These are phyloP conservation scores for Poicephalus meyeri DNA, from an alignment of 2,113 vertebrate genomes.

Conservation along the genomic window DNA sequence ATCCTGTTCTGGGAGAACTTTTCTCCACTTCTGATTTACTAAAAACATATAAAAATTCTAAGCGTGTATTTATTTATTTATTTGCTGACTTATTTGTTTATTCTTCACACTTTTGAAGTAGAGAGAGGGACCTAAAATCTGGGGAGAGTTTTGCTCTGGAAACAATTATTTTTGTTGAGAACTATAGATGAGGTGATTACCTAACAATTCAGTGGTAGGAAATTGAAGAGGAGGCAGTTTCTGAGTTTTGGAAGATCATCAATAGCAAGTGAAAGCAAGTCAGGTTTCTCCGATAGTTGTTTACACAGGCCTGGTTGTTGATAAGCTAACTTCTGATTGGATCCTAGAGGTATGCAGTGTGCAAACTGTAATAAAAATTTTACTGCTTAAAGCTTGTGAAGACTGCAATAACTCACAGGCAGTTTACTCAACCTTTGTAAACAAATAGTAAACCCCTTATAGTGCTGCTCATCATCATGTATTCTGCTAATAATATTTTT, in stretches of 20 bases:
- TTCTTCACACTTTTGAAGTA: constrained; percentile 14
- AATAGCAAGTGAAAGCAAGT: constrained; percentile 10
- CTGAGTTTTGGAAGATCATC: constrained; percentile 30
- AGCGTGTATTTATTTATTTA: neutral
- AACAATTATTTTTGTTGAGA: neutral
- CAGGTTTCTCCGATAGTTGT: neutral
- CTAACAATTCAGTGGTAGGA: neutral
- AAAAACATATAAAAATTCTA: neutral
- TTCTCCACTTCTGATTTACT: neutral
- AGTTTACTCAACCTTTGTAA: neutral
- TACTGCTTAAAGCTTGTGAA: neutral
- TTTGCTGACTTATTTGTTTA: neutral
- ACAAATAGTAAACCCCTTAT: neutral
- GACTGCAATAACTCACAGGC: neutral
- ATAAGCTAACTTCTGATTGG: neutral
- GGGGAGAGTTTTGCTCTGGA: neutral
- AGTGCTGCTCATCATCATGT: neutral
- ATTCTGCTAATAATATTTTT: neutral
- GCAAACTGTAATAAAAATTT: neutral
- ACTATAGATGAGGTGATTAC: constrained; percentile 39
- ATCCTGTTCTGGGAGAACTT: constrained; percentile 20
- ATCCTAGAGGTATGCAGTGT: neutral
- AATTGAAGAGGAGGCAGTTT: neutral
- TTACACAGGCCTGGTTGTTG: neutral
- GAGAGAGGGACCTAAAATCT: neutral